A percentile compares a stretch with the other conserved stretches of the same genome.
Conservation (phyloP, 2,113 vertebrate genomes). For the Nothoprocta pentlandii region DNA sequence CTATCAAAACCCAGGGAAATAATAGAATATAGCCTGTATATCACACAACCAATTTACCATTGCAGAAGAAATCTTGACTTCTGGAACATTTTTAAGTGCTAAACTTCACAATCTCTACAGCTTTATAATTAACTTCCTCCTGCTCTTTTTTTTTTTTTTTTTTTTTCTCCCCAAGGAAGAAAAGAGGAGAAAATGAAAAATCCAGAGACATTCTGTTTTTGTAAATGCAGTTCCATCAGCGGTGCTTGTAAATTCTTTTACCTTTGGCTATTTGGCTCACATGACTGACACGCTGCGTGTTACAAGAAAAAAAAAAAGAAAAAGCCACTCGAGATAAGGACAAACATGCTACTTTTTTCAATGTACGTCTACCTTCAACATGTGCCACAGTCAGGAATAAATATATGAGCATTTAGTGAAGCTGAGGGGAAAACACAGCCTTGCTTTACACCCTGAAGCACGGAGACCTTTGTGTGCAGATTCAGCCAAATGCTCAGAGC, state of each 20-base stretch:
- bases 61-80: neutral
- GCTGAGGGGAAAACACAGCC: neutral
- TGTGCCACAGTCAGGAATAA: neutral
- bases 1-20: conserved; percentile 8
- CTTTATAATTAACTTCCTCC: conserved; percentile 35
- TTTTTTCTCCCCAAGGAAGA: neutral
- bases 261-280: conserved; percentile 52
- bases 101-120: neutral
- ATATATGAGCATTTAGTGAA: neutral
- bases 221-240: conserved; percentile 23
- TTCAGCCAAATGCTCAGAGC: neutral
- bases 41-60: neutral
- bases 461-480: neutral
- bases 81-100: neutral
- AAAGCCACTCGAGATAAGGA: conserved; percentile 1
- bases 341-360: neutral
- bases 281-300: neutral
- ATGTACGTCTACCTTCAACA: rapidly evolving
- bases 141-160: neutral
- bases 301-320: neutral
- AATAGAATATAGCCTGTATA: neutral
- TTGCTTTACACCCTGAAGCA: neutral
- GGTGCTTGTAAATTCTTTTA: conserved; percentile 37
- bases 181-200: conserved; percentile 49
- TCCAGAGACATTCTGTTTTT: neutral